Percentiles rank a stretch among this genome's conserved stretches.
These are phyloP conservation scores for Florisuga fusca DNA, from an alignment of 2,797 vertebrate species.

Conservation along the genomic window DNA sequence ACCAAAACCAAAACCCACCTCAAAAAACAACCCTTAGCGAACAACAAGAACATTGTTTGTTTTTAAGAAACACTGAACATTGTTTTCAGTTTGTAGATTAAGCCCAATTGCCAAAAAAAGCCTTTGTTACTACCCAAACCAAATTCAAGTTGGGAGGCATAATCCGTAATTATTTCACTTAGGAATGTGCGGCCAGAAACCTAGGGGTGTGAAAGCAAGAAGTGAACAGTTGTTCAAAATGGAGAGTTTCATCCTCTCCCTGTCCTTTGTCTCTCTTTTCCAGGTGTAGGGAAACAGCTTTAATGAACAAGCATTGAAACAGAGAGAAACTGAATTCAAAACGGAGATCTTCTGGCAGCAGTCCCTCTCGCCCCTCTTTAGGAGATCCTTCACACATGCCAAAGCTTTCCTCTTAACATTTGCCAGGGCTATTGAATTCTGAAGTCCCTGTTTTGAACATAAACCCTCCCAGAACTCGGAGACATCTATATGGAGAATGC, in stretches of 20 bases:
- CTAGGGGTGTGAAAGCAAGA: not conserved
- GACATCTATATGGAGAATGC: not conserved
- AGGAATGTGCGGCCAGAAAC: not conserved
- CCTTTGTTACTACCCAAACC: conserved; percentile 20
- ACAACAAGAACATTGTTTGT: conserved; percentile 47
- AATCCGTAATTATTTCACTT: conserved; percentile 11
- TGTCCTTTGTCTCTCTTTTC: not conserved
- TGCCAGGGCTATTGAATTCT: conserved; percentile 32
- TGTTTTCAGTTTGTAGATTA: conserved; percentile 45
- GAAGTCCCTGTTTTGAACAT: conserved; percentile 4
- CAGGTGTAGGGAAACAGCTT: not conserved
- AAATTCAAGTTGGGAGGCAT: not conserved
- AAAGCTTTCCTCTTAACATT: conserved; percentile 10
- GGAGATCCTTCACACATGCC: conserved; percentile 20
- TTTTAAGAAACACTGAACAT: conserved; percentile 56
- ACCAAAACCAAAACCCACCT: too few species aligned
- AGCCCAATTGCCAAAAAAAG: conserved; percentile 32
- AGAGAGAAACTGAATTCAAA: not conserved
- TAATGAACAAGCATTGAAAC: not conserved
- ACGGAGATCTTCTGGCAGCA: not conserved
- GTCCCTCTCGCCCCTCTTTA: not conserved
- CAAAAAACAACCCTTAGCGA: not conserved
- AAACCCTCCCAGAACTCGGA: not conserved
- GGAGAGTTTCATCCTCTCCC: not conserved
- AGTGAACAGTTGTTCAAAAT: not conserved